Conservation (phyloP, 2,888 invertebrate genomes). For the Buathra laborator region DNA sequence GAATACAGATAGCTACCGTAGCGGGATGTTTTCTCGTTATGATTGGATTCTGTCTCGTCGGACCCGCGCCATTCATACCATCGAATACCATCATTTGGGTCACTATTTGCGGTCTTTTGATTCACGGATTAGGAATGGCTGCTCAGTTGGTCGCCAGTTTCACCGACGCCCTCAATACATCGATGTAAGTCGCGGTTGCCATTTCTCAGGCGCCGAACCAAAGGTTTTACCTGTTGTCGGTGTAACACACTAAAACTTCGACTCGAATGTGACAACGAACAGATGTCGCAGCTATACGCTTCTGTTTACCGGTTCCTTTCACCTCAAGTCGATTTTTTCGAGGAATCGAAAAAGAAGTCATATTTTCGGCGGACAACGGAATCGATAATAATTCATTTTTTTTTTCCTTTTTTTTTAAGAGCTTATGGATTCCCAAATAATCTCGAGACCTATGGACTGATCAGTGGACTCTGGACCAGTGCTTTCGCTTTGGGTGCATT, state of each 20-base stretch:
- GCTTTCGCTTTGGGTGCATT: conserved; percentile 95
- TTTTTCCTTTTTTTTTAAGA: conserved; percentile 83
- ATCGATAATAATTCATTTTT: not conserved
- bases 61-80: conserved; percentile 92
- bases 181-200: conserved; percentile 88
- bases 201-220: conserved; percentile 25
- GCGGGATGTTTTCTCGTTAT: conserved; percentile 89
- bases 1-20: conserved; percentile 87
- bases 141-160: conserved; percentile 95
- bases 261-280: too few relatives aligned
- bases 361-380: not conserved
- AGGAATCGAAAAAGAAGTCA: not conserved
- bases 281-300: conserved; percentile 21
- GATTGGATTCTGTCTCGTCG: conserved; percentile 90
- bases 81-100: conserved; percentile 89
- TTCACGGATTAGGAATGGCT: conserved; percentile 94
- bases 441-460: conserved; percentile 94
- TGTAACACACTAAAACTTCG: too few relatives aligned
- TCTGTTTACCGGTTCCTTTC: conserved; percentile 1
- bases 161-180: conserved; percentile 92
- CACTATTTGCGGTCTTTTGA: conserved; percentile 89
- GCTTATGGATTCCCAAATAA: conserved; percentile 92
- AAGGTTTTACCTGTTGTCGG: conserved; percentile 8
- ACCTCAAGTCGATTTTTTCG: not conserved
- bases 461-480: conserved; percentile 96